A percentile compares a stretch with the other conserved stretches of the same genome.
Evolutionary conservation across 2,888 invertebrate species (phyloP).

Genomic region (Caenorhabditis imperialis): DNA sequence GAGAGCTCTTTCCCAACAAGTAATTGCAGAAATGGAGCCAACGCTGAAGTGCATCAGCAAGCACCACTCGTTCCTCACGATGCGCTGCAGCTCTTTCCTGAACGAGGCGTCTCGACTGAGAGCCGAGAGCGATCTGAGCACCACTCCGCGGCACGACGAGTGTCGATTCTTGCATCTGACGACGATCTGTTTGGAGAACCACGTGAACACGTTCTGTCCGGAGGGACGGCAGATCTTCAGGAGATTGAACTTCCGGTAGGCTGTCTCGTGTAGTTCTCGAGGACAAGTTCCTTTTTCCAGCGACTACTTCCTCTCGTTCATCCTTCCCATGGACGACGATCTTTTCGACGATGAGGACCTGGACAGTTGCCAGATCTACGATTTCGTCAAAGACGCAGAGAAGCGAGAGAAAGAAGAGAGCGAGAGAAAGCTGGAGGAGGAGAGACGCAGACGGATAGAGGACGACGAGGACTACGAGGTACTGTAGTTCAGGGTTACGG

Average conservation of each 20-base stretch:
- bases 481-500: background rate
- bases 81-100: slow-evolving; percentile 64
- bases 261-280: background rate
- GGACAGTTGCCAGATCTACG: slow-evolving; percentile 65
- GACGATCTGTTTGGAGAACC: slow-evolving; percentile 65
- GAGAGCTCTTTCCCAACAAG: background rate
- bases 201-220: slow-evolving; percentile 62
- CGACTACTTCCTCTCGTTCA: slow-evolving; percentile 65
- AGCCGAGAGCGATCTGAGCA: slow-evolving; percentile 42
- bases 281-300: slow-evolving; percentile 34
- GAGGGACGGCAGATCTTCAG: slow-evolving; percentile 56
- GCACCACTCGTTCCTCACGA: slow-evolving; percentile 64
- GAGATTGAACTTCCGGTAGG: slow-evolving; percentile 58
- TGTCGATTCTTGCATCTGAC: slow-evolving; percentile 64
- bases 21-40: slow-evolving; percentile 59
- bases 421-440: slow-evolving; percentile 47
- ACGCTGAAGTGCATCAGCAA: slow-evolving; percentile 62
- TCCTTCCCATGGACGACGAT: slow-evolving; percentile 61
- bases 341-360: slow-evolving; percentile 68
- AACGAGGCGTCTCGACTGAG: slow-evolving; percentile 61
- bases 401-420: slow-evolving; percentile 32
- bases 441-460: slow-evolving; percentile 43
- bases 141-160: slow-evolving; percentile 45
- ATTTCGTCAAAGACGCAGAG: slow-evolving; percentile 58
- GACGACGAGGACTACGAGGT: slow-evolving; percentile 45